phyloP scores from a whole-genome alignment of 1,140 invertebrate genomes.

The Choristoneura fumiferana region DNA sequence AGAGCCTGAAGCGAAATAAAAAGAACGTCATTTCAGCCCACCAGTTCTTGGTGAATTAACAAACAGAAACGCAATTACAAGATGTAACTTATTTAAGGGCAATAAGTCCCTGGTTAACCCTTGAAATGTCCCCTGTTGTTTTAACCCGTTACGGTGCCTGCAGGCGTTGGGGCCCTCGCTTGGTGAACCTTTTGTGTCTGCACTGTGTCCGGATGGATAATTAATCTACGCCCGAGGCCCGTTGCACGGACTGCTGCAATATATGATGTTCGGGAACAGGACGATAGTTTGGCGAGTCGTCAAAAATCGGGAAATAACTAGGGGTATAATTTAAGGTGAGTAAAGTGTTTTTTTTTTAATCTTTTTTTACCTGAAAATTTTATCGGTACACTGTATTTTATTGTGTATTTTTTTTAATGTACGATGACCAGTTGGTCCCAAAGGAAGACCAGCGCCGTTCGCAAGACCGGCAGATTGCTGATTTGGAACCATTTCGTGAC shows the following conservation, averaged over 20 bases:
- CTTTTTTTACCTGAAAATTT: no score
- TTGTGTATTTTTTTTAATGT: no score
- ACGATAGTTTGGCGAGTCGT: slow-evolving; percentile 18
- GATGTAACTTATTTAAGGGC: background rate
- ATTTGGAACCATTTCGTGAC: no score
- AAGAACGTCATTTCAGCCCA: no score
- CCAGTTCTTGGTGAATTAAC: background rate
- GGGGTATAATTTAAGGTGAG: no score
- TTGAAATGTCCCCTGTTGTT: slow-evolving; percentile 5
- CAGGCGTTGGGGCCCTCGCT: background rate
- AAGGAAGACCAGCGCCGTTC: no score
- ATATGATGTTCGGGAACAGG: no score
- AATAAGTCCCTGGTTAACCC: slow-evolving; percentile 1
- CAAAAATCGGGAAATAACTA: background rate
- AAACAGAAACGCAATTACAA: slow-evolving; percentile 1
- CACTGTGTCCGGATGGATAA: slow-evolving; percentile 10
- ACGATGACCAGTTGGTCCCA: no score
- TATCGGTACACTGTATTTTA: no score
- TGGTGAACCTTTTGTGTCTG: slow-evolving; percentile 12
- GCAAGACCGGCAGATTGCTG: no score
- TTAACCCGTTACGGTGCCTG: slow-evolving; percentile 9
- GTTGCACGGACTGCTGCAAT: background rate
- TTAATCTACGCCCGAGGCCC: slow-evolving; percentile 10
- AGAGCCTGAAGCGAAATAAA: no score
- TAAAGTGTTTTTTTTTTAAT: no score